These are phyloP conservation scores for Dusona sp. DNA, from an alignment of 2,888 invertebrate genomes.

Conservation along the genomic window DNA sequence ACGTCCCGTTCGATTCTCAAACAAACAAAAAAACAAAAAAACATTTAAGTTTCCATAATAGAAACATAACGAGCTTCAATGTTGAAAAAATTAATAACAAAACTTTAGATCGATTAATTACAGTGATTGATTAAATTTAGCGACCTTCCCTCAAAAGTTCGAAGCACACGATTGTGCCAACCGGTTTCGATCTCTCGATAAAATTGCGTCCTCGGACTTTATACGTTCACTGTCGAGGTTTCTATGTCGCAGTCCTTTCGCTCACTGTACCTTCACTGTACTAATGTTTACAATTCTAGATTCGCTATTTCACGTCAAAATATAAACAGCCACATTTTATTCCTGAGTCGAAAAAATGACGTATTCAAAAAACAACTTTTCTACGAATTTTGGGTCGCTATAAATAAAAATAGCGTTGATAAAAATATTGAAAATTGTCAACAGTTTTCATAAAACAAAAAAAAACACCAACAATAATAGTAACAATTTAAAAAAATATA, in stretches of 20 bases:
- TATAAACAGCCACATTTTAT: neutral
- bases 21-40: neutral
- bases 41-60: neutral
- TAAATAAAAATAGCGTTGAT: no score
- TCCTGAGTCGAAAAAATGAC: neutral
- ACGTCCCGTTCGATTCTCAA: neutral
- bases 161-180: slow-evolving; percentile 57
- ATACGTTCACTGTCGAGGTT: slow-evolving; percentile 79
- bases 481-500: no score
- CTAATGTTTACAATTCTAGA: neutral
- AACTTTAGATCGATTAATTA: neutral
- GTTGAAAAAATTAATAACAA: neutral
- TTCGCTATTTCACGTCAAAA: neutral
- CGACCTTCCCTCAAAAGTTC: slow-evolving; percentile 6
- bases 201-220: slow-evolving; percentile 72
- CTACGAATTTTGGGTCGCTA: no score
- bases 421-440: neutral
- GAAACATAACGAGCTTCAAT: neutral
- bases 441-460: neutral
- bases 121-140: neutral
- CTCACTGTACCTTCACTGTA: neutral
- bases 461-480: no score
- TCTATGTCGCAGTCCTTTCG: slow-evolving; percentile 57
- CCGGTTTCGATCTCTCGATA: slow-evolving; percentile 75
- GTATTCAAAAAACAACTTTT: neutral